Evolutionary conservation across 2,113 vertebrate genomes (phyloP).

Genomic region (Lipophrys pholis): DNA sequence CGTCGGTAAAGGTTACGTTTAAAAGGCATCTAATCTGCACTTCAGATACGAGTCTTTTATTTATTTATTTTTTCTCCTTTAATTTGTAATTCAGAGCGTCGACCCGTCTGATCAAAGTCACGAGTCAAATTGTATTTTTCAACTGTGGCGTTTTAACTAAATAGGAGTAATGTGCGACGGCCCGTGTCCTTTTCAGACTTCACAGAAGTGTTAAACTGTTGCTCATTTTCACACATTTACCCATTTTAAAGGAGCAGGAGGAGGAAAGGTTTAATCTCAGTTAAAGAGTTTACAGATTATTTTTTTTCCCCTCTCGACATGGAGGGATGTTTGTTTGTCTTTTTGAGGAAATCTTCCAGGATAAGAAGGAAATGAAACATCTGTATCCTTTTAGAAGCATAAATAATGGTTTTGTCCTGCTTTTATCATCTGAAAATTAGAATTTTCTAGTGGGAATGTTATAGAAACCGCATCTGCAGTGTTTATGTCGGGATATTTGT

Average conservation of each 20-base stretch:
- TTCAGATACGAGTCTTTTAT: too few relatives aligned
- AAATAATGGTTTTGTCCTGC: not conserved
- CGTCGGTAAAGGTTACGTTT: too few relatives aligned
- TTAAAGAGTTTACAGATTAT: not conserved
- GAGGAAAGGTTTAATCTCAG: slow-evolving; percentile 23
- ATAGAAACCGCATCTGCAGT: not conserved
- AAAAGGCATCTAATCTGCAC: too few relatives aligned
- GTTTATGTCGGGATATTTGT: not conserved
- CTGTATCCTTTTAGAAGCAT: not conserved
- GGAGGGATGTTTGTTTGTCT: not conserved
- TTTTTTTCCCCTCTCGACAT: not conserved
- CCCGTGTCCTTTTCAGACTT: not conserved
- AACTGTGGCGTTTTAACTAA: slow-evolving; percentile 2
- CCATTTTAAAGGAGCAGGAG: not conserved
- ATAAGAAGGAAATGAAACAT: not conserved
- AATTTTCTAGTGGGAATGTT: not conserved
- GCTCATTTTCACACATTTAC: not conserved
- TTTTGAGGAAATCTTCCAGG: not conserved
- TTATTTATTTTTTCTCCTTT: not conserved
- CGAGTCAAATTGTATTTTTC: slow-evolving; percentile 23
- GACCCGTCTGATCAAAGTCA: not conserved
- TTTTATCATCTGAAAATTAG: not conserved
- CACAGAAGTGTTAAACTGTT: not conserved
- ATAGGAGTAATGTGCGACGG: not conserved
- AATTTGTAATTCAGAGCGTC: slow-evolving; percentile 5